Evolutionary conservation across 1,140 invertebrate species (phyloP).

Genomic region (Drosophila quadrilineata): DNA sequence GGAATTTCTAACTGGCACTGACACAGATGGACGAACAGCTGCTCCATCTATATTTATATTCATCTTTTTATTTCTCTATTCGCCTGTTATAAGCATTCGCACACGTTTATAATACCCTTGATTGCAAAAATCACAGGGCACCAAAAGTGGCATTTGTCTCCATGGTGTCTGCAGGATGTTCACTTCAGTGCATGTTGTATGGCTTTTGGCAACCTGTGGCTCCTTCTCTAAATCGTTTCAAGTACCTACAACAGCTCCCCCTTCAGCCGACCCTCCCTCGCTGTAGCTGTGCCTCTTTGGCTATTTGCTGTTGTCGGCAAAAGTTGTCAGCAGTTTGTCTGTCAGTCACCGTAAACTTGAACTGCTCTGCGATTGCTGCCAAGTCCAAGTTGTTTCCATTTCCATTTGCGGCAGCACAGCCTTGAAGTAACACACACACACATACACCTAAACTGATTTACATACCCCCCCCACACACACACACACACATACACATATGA

Average conservation of each 20-base stretch:
- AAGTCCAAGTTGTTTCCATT: slow-evolving; percentile 47
- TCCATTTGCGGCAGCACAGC: slow-evolving; percentile 47
- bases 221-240: slow-evolving; percentile 35
- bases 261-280: background rate
- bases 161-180: slow-evolving; percentile 44
- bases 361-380: slow-evolving; percentile 46
- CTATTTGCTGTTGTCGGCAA: slow-evolving; percentile 58
- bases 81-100: too few relatives aligned
- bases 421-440: slow-evolving; percentile 41
- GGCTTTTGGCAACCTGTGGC: slow-evolving; percentile 9
- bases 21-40: too few relatives aligned
- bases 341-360: slow-evolving; percentile 53
- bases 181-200: slow-evolving; percentile 35
- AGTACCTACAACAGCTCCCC: slow-evolving; percentile 15
- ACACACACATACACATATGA: background rate
- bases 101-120: too few relatives aligned
- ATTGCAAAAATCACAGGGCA: too few relatives aligned
- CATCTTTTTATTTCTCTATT: too few relatives aligned
- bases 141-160: slow-evolving; percentile 34
- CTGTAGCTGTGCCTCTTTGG: background rate
- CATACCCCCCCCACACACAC: slow-evolving; percentile 14
- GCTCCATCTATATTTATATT: too few relatives aligned
- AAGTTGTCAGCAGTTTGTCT: slow-evolving; percentile 17
- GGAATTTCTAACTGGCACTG: too few relatives aligned
- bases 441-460: too few relatives aligned